Evolutionary conservation across 2,888 invertebrate species (phyloP).

Genomic region (Chaetogeoica ovagalla): DNA sequence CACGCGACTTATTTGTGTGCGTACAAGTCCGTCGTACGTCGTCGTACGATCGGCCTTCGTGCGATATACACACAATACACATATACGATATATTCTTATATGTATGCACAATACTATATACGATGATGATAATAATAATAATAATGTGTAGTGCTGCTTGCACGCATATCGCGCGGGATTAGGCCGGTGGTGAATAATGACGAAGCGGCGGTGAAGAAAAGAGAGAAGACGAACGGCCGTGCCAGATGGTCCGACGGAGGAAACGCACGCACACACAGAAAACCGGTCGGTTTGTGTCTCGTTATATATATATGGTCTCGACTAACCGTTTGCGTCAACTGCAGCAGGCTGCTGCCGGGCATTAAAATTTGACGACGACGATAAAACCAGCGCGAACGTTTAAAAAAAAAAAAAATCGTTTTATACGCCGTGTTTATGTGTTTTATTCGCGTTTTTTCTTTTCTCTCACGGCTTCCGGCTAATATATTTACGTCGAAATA

Average conservation of each 20-base stretch:
- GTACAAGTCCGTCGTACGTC: no score
- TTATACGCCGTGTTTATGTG: conserved; percentile 13
- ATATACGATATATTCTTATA: no score
- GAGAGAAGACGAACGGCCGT: conserved; percentile 41
- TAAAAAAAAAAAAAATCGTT: not conserved
- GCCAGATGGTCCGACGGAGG: conserved; percentile 45
- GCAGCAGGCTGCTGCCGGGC: conserved; percentile 23
- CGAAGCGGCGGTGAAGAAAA: conserved; percentile 16
- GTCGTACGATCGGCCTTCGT: no score
- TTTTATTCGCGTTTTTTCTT: not conserved
- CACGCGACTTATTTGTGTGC: not conserved
- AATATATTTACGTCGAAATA: not conserved
- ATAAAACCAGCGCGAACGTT: not conserved
- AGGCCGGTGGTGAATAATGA: conserved; percentile 39
- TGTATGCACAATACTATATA: no score
- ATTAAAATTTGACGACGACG: conserved; percentile 27
- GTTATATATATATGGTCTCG: conserved; percentile 34
- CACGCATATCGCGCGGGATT: conserved; percentile 43
- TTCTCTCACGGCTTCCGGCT: conserved; percentile 8
- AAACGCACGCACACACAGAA: conserved; percentile 5
- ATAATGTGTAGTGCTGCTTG: not conserved
- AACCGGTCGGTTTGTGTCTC: conserved; percentile 51
- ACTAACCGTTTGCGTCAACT: conserved; percentile 48
- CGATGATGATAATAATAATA: no score
- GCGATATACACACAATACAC: no score